A percentile compares a stretch with the other conserved stretches of the same genome.
These are phyloP conservation scores for Malacosoma neustria DNA, from an alignment of 2,888 invertebrate genomes.

Conservation along the genomic window DNA sequence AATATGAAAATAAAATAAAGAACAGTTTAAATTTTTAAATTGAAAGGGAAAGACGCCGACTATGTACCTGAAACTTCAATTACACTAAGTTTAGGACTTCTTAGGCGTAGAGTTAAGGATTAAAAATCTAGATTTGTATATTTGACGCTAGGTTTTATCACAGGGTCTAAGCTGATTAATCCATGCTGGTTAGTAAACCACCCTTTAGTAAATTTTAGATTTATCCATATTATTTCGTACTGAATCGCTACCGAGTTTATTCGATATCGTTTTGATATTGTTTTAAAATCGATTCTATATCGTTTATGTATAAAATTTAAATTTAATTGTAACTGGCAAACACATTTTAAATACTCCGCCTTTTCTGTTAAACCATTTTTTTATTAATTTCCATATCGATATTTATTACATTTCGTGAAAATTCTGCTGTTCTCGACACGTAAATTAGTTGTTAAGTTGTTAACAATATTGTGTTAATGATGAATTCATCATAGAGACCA, in stretches of 20 bases:
- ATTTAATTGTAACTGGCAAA: too few relatives aligned
- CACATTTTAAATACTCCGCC: background rate
- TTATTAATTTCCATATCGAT: background rate
- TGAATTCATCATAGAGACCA: too few relatives aligned
- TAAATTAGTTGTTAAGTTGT: background rate
- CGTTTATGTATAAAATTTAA: too few relatives aligned
- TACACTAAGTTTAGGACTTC: constrained; percentile 57
- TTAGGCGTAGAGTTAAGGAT: constrained; percentile 59
- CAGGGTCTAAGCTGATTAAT: constrained; percentile 51
- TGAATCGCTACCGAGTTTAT: too few relatives aligned
- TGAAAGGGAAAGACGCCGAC: constrained; percentile 46
- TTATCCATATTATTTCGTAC: too few relatives aligned
- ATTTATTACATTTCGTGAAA: background rate
- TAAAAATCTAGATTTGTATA: constrained; percentile 57
- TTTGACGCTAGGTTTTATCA: constrained; percentile 61
- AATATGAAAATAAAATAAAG: constrained; percentile 8
- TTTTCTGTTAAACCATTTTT: background rate
- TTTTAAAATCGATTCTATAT: too few relatives aligned
- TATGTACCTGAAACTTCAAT: constrained; percentile 72
- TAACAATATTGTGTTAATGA: background rate
- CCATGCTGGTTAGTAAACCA: background rate
- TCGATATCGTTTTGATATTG: too few relatives aligned
- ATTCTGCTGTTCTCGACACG: background rate
- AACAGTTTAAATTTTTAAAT: constrained; percentile 23
- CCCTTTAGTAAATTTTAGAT: too few relatives aligned